These are phyloP conservation scores for Artibeus jamaicensis DNA, from an alignment of 2,797 vertebrate genomes.

Conservation along the genomic window DNA sequence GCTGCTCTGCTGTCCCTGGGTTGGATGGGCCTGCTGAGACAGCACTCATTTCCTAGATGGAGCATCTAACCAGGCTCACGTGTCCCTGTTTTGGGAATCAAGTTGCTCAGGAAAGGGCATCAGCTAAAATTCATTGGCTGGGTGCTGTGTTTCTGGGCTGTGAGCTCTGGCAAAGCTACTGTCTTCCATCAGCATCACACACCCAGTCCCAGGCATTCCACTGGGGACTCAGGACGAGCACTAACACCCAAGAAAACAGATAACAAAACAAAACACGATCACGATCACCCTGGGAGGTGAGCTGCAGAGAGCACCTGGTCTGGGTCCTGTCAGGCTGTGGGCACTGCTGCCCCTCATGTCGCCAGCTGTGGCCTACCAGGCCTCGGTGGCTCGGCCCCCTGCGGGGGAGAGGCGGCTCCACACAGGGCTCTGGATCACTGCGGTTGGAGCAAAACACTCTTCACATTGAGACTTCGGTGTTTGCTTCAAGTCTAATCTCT, in stretches of 20 bases:
- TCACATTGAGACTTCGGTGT: background rate
- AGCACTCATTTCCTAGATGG: background rate
- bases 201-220: background rate
- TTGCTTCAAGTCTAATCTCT: background rate
- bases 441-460: background rate
- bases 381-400: fast-evolving
- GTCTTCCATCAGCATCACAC: background rate
- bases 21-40: background rate
- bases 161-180: background rate
- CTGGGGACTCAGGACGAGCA: background rate
- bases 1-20: background rate
- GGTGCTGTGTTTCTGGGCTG: background rate
- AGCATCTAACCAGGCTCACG: background rate
- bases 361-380: background rate
- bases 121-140: background rate
- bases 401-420: background rate
- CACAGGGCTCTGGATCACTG: background rate
- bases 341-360: background rate
- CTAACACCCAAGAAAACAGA: background rate
- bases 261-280: background rate
- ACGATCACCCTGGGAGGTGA: background rate
- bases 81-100: background rate
- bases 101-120: background rate
- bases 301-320: background rate
- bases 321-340: background rate